These are phyloP conservation scores for Melieria crassipennis DNA, from an alignment of 2,888 invertebrate species.

Conservation along the genomic window DNA sequence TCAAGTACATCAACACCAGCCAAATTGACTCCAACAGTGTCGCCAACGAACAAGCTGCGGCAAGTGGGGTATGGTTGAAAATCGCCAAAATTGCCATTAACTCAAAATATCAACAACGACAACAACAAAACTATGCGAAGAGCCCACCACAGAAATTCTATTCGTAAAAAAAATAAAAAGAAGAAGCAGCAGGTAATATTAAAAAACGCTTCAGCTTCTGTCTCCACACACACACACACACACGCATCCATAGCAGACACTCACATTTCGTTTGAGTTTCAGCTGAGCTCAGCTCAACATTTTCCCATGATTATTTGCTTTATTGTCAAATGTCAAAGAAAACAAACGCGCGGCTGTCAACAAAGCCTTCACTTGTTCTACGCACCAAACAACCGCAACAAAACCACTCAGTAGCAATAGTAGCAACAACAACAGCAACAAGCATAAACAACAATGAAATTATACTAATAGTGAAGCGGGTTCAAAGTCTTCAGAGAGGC, in stretches of 20 bases:
- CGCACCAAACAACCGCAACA: conserved; percentile 51
- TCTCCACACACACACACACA: not conserved
- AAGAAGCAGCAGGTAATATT: too few species aligned
- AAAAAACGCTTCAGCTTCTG: too few species aligned
- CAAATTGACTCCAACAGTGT: too few species aligned
- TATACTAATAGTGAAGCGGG: conserved; percentile 26
- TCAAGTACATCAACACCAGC: too few species aligned
- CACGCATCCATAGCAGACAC: not conserved
- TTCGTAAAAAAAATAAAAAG: too few species aligned
- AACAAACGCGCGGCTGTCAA: conserved; percentile 44
- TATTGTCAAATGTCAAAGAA: conserved; percentile 58
- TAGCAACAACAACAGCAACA: conserved; percentile 17
- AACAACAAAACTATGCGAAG: too few species aligned
- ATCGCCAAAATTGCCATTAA: too few species aligned
- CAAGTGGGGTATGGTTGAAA: too few species aligned
- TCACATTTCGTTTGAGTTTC: too few species aligned
- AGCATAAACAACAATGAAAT: conserved; percentile 26
- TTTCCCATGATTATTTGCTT: conserved; percentile 62
- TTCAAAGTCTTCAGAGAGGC: conserved; percentile 26
- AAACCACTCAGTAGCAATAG: conserved; percentile 46
- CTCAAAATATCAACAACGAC: too few species aligned
- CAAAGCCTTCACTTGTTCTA: conserved; percentile 61
- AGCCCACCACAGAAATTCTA: too few species aligned
- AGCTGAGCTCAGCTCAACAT: conserved; percentile 22
- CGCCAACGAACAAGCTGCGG: too few species aligned